Conservation (phyloP, 2,113 vertebrate genomes). For the Actenoides hombroni region DNA sequence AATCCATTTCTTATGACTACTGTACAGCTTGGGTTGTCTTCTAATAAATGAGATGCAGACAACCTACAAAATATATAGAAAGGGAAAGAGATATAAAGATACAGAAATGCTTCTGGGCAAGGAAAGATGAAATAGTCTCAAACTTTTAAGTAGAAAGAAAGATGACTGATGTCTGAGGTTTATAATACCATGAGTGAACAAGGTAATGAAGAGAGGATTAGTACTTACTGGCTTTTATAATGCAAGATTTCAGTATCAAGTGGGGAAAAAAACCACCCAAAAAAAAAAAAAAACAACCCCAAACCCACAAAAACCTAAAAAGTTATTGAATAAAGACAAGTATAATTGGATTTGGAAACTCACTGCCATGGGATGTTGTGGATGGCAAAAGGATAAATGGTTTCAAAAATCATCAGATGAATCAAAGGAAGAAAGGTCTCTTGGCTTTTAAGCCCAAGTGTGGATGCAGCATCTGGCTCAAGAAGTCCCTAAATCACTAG, state of each 20-base stretch:
- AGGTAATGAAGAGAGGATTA: not conserved
- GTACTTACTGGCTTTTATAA: not conserved
- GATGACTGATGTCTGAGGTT: not conserved
- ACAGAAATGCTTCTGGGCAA: not conserved
- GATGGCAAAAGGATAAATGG: not conserved
- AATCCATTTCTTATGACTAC: not conserved
- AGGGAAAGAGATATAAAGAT: not conserved
- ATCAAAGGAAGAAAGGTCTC: not conserved
- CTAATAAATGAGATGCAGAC: not conserved
- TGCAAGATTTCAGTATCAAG: not conserved
- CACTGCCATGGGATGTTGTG: not conserved
- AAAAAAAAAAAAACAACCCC: too few species aligned
- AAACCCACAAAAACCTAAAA: not conserved
- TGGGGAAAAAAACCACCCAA: not conserved
- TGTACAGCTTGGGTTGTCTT: not conserved
- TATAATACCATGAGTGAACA: not conserved
- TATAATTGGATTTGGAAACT: not conserved
- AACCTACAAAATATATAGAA: not conserved
- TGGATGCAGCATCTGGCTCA: not conserved
- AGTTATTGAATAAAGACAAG: not conserved
- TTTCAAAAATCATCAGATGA: not conserved
- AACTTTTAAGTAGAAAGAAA: not conserved
- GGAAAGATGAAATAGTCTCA: not conserved
- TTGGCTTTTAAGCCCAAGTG: not conserved
- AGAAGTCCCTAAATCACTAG: not conserved